Conservation (phyloP, 2,113 vertebrate genomes). For the Psittacus erithacus region DNA sequence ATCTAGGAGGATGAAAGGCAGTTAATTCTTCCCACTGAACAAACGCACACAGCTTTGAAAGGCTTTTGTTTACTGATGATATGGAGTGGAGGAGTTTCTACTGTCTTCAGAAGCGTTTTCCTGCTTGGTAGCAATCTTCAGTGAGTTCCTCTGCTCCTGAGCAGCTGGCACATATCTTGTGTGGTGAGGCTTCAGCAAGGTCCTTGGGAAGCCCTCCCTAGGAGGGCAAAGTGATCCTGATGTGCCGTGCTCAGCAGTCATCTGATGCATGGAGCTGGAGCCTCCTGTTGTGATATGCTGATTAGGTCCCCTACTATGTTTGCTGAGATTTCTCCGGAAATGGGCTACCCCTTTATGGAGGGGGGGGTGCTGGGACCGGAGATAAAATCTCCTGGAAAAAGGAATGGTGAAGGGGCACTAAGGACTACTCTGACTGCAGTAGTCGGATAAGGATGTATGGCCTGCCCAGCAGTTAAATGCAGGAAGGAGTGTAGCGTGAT, state of each 20-base stretch:
- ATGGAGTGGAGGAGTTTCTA: neutral
- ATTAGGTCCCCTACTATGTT: neutral
- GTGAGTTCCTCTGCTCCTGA: neutral
- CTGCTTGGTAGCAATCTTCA: neutral
- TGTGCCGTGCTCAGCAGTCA: neutral
- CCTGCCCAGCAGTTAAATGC: neutral
- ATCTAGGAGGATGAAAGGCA: neutral
- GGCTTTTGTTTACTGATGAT: neutral
- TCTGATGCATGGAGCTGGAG: neutral
- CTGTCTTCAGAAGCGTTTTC: neutral
- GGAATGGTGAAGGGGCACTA: neutral
- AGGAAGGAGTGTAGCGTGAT: accelerated
- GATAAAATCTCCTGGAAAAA: neutral
- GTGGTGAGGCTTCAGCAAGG: neutral
- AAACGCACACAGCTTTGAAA: neutral
- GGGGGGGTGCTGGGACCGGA: neutral
- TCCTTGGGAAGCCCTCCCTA: neutral
- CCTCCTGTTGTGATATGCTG: neutral
- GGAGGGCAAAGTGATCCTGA: accelerated
- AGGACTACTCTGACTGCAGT: accelerated
- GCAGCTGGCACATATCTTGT: accelerated
- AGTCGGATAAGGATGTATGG: neutral
- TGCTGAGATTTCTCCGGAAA: neutral
- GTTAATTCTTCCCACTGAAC: neutral
- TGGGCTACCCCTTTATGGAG: accelerated